Evolutionary conservation across 2,888 invertebrate species (phyloP), one percentile per base, ranked within the genome.

Genomic region (Agrochola lychnidis): DNA sequence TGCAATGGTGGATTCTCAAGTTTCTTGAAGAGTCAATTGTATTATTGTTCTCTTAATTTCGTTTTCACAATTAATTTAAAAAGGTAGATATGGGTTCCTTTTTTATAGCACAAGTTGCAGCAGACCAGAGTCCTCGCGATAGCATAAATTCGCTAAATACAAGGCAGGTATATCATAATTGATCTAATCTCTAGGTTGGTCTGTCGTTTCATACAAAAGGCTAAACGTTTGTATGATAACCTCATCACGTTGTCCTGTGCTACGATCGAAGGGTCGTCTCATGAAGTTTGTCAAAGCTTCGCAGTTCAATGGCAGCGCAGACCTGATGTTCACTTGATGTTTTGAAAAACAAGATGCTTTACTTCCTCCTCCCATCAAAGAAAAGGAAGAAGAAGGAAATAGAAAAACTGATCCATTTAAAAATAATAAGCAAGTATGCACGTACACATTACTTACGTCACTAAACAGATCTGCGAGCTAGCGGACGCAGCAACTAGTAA

Each of bases 401-500:
- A 61, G 10, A 59, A 42, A 66, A 59, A 36, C 12, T 36, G 10
- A 30, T 59, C 22, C 22, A 53, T 40, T 75, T 51, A 51, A 79
- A 66, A 67, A 51, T 25, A 66, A 74, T 66, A n/a, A 53, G 64
- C 2, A 36, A n/a, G 57, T 25, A 48, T 30, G 51, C 45, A 71
- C 45, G 42, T 73, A 59, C 48, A 36, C 45, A 70, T 82, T 76
- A 83, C 72, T 82, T 76, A 83, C 72, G 70, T 79, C 68, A 83
- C 79, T 82, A 75, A 69, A 79, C 63, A 85, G 81, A 86, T 83
- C 64, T 72, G 81, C 76, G 59, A 76, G 81, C 75, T 63, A 76
- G 75, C 75, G 73, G 79, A 83, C 53, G 78, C 59, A 59, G 57
- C 19, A 56, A 62, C 79, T 74, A 81, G 85, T 80, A 82, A 86